phyloP scores from a whole-genome alignment of 2,113 vertebrate genomes.

The Larimichthys polyactis region DNA sequence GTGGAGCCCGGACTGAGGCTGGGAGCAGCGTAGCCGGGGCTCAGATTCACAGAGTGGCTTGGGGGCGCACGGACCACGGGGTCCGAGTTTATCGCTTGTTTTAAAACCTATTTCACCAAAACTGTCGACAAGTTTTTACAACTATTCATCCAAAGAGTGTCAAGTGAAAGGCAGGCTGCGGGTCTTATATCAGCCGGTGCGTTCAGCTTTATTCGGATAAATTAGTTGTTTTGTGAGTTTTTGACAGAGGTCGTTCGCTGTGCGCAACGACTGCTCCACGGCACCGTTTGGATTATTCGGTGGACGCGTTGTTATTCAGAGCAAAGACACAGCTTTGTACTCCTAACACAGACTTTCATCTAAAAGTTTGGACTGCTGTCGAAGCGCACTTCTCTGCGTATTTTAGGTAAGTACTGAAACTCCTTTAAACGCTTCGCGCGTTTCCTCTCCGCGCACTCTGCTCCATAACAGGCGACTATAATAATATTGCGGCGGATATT shows the following conservation, averaged over 20 bases:
- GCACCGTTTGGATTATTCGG: constrained; percentile 44
- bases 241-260: constrained; percentile 55
- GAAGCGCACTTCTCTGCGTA: constrained; percentile 48
- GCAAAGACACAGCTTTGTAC: background rate
- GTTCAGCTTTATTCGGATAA: background rate
- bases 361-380: constrained; percentile 57
- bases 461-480: constrained; percentile 38
- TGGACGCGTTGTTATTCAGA: constrained; percentile 19
- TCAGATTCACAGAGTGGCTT: constrained; percentile 17
- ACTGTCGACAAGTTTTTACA: constrained; percentile 20
- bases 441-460: constrained; percentile 7
- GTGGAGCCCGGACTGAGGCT: constrained; percentile 45
- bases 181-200: background rate
- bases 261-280: constrained; percentile 33
- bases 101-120: background rate
- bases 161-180: background rate
- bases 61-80: background rate
- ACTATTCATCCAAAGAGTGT: background rate
- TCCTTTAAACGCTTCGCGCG: background rate
- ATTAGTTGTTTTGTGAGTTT: constrained; percentile 56
- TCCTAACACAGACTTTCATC: constrained; percentile 4
- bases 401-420: constrained; percentile 76
- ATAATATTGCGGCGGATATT: constrained; percentile 61
- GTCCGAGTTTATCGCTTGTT: background rate
- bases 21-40: constrained; percentile 31